Evolutionary conservation across 1,140 invertebrate genomes (phyloP).

Genomic region (Piezodorus guildinii): DNA sequence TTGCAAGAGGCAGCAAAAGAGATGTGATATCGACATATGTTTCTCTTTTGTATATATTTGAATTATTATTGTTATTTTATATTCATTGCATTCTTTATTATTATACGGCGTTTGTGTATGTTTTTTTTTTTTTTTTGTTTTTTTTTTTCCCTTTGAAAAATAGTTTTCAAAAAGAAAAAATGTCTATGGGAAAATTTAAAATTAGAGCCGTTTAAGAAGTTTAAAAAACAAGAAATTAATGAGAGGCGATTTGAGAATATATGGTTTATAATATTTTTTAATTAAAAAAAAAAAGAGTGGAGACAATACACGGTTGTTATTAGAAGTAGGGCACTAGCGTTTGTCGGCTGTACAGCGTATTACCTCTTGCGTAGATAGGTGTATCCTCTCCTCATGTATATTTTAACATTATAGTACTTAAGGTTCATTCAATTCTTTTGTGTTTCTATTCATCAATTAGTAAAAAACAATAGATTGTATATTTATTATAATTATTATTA

Average conservation of each 20-base stretch:
- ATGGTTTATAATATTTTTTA: too few species aligned
- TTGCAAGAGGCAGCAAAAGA: background rate
- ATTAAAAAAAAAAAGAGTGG: too few species aligned
- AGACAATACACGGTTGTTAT: too few species aligned
- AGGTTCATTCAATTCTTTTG: constrained; percentile 1
- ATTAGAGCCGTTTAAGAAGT: too few species aligned
- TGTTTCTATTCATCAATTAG: background rate
- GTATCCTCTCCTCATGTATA: background rate
- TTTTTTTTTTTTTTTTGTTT: too few species aligned
- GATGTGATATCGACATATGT: background rate
- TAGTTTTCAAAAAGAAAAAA: too few species aligned
- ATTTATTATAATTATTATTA: background rate
- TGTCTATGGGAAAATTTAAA: too few species aligned
- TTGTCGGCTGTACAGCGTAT: background rate
- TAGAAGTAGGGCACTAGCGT: too few species aligned
- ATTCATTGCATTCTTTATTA: background rate
- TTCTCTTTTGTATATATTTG: constrained; percentile 6
- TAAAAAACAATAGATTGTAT: constrained; percentile 7
- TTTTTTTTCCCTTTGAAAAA: background rate
- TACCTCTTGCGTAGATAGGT: background rate
- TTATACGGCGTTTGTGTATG: background rate
- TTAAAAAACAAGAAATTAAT: too few species aligned
- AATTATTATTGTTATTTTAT: constrained; percentile 3
- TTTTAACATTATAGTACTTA: background rate
- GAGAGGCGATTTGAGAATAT: too few species aligned